Evolutionary conservation across 1,140 invertebrate genomes (phyloP).

Genomic region (Drosophila aff.): DNA sequence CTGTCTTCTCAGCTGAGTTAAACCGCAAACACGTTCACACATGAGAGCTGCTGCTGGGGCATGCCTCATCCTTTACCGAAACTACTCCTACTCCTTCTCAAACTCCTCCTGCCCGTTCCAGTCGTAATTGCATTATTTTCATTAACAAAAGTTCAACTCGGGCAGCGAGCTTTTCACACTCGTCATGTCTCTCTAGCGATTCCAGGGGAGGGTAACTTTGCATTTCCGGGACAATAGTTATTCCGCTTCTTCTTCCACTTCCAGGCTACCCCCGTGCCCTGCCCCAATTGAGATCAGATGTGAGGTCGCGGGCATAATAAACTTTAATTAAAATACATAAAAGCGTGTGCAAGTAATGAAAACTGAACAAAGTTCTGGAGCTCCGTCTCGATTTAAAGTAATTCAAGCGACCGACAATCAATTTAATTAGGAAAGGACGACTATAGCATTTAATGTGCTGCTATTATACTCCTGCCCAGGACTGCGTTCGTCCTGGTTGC

Average conservation of each 20-base stretch:
- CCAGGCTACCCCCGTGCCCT: constrained; percentile 1
- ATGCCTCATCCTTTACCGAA: constrained; percentile 2
- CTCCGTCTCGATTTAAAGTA: constrained; percentile 44
- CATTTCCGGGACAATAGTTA: constrained; percentile 67
- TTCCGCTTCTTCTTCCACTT: constrained; percentile 9
- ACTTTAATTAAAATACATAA: constrained; percentile 79
- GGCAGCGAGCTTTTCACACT: constrained; percentile 48
- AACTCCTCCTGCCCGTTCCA: constrained; percentile 11
- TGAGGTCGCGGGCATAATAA: constrained; percentile 56
- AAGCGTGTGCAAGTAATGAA: constrained; percentile 40
- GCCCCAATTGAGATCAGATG: constrained; percentile 15
- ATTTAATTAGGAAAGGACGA: constrained; percentile 66
- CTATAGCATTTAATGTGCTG: constrained; percentile 58
- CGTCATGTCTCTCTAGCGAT: constrained; percentile 41
- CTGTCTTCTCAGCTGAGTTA: constrained; percentile 39
- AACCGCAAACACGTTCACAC: constrained; percentile 81
- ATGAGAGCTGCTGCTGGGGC: constrained; percentile 59
- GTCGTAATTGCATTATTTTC: constrained; percentile 80
- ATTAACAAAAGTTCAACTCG: constrained; percentile 79
- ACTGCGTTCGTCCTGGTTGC: constrained; percentile 7
- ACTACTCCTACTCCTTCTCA: neutral
- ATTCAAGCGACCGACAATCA: constrained; percentile 66
- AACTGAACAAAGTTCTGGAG: constrained; percentile 32
- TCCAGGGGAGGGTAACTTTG: constrained; percentile 43
- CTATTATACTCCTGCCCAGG: constrained; percentile 24